Evolutionary conservation across 2,113 vertebrate genomes (phyloP).

Genomic region (Dipodomys stephensi): DNA sequence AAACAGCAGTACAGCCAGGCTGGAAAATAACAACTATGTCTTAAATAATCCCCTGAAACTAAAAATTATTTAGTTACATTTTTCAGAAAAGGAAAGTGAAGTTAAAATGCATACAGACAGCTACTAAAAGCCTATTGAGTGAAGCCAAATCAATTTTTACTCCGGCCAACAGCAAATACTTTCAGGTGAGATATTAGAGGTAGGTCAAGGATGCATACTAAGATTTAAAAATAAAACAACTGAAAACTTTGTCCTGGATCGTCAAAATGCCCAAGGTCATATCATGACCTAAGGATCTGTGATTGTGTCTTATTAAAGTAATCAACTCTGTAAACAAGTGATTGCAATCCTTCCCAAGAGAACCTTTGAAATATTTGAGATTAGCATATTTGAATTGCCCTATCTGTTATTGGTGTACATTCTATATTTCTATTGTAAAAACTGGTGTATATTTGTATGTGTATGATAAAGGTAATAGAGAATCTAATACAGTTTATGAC

Average conservation of each 20-base stretch:
- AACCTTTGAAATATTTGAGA: slow-evolving; percentile 30
- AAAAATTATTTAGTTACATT: slow-evolving; percentile 73
- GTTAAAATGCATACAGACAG: slow-evolving; percentile 43
- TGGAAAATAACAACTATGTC: slow-evolving; percentile 74
- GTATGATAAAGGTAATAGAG: not conserved
- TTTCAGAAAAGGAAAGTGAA: slow-evolving; percentile 64
- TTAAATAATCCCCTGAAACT: slow-evolving; percentile 66
- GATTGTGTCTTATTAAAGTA: not conserved
- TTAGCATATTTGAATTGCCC: not conserved
- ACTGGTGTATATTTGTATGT: not conserved
- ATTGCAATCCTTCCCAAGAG: not conserved
- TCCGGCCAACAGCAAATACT: slow-evolving; percentile 30
- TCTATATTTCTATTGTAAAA: not conserved
- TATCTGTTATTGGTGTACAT: not conserved
- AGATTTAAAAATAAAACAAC: not conserved
- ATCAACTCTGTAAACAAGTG: not conserved
- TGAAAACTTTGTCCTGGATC: not conserved
- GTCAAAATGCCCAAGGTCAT: not conserved
- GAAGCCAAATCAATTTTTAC: slow-evolving; percentile 46
- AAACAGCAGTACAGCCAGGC: slow-evolving; percentile 47
- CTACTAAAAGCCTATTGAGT: slow-evolving; percentile 52
- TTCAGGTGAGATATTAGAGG: not conserved
- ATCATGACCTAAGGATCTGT: not conserved
- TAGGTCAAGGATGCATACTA: not conserved
- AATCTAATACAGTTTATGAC: not conserved